phyloP scores from a whole-genome alignment of 2,888 invertebrate genomes.

The Chromoteleia sp. region DNA sequence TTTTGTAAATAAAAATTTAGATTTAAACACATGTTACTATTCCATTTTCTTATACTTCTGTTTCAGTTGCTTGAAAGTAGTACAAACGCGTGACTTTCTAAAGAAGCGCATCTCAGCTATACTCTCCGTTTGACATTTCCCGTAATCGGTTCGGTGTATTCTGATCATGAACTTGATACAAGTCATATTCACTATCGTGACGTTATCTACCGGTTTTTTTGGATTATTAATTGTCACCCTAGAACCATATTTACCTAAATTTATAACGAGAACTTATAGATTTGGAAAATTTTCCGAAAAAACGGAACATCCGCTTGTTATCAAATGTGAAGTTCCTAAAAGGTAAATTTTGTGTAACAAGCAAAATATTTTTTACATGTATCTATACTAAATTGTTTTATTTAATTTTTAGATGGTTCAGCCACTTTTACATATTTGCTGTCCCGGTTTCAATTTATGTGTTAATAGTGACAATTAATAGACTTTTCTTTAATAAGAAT shows the following conservation, averaged over 20 bases:
- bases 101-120: conserved; percentile 18
- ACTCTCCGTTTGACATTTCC: conserved; percentile 30
- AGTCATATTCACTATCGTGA: conserved; percentile 74
- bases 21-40: not conserved
- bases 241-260: conserved; percentile 88
- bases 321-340: conserved; percentile 89
- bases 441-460: conserved; percentile 86
- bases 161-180: conserved; percentile 77
- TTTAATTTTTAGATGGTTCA: conserved; percentile 87
- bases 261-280: conserved; percentile 88
- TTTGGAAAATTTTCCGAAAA: conserved; percentile 91
- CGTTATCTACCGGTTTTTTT: conserved; percentile 84
- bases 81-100: conserved; percentile 64
- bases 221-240: conserved; percentile 88
- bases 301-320: conserved; percentile 84
- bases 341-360: conserved; percentile 80
- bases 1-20: too few species aligned
- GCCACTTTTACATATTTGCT: conserved; percentile 92
- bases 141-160: conserved; percentile 19
- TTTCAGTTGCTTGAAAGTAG: conserved; percentile 51
- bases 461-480: conserved; percentile 85
- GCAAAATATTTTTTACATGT: conserved; percentile 11
- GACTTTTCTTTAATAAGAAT: conserved; percentile 85
- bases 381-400: not conserved
- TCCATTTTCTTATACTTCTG: conserved; percentile 18